A percentile compares a stretch with the other conserved stretches of the same genome.
These are phyloP conservation scores for Lottia scabra DNA, from an alignment of 2,888 invertebrate genomes.

Conservation along the genomic window DNA sequence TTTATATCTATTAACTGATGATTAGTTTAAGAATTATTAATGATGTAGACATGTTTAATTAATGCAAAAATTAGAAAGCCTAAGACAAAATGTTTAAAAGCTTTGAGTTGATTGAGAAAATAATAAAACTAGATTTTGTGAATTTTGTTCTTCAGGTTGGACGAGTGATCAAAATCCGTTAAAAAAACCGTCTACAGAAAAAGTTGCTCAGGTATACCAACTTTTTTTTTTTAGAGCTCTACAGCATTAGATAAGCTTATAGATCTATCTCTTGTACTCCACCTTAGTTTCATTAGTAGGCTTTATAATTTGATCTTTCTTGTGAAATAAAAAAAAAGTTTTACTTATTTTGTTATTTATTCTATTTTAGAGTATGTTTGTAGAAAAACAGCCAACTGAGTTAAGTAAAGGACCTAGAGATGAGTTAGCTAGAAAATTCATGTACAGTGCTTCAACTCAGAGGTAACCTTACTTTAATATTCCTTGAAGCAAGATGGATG, in stretches of 20 bases:
- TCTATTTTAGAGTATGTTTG: conserved; percentile 44
- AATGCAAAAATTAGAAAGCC: too few relatives aligned
- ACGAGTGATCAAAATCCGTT: conserved; percentile 63
- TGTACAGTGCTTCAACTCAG: conserved; percentile 65
- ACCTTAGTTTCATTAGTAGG: too few relatives aligned
- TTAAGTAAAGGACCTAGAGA: conserved; percentile 50
- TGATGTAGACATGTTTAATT: too few relatives aligned
- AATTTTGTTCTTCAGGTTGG: conserved; percentile 55
- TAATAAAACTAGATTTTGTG: not conserved
- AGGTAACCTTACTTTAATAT: conserved; percentile 43
- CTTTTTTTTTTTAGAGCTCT: not conserved
- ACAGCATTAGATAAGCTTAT: too few relatives aligned
- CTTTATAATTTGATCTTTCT: too few relatives aligned
- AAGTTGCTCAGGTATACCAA: conserved; percentile 48
- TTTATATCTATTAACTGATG: too few relatives aligned
- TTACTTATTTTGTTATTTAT: not conserved
- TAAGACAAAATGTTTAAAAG: too few relatives aligned
- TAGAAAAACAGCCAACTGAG: conserved; percentile 54
- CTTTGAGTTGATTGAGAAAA: too few relatives aligned
- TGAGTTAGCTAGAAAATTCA: conserved; percentile 59
- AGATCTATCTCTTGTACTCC: too few relatives aligned
- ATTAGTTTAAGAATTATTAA: too few relatives aligned
- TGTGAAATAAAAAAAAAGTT: too few relatives aligned
- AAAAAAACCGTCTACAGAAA: conserved; percentile 36
- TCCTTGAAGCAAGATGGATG: too few relatives aligned